These are phyloP conservation scores for Meiosimyza decipiens DNA, from an alignment of 2,888 invertebrate species.

Conservation along the genomic window DNA sequence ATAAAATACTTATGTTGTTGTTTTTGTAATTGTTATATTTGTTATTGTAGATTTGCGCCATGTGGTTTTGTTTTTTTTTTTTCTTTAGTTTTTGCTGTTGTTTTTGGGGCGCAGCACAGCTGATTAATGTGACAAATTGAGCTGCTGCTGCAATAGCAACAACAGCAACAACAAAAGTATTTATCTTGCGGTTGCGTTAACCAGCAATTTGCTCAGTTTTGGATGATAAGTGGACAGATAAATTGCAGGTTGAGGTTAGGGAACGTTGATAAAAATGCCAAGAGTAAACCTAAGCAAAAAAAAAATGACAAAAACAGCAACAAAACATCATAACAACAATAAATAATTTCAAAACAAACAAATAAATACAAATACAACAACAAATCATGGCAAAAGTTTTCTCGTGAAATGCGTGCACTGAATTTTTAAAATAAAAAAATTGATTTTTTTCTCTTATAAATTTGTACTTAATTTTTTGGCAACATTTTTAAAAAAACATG, in stretches of 20 bases:
- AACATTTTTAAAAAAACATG: no score
- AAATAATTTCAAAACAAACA: neutral
- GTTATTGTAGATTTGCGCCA: no score
- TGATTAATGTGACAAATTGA: neutral
- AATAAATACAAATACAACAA: conserved; percentile 23
- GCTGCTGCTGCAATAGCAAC: neutral
- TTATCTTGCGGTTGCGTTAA: conserved; percentile 28
- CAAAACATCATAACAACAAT: conserved; percentile 13
- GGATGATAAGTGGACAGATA: conserved; percentile 33
- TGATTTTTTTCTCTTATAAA: no score
- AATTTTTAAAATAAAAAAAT: conserved; percentile 13
- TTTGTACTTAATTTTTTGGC: no score
- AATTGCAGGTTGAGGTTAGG: conserved; percentile 30
- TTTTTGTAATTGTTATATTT: no score
- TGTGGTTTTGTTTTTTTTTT: no score
- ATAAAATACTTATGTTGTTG: no score
- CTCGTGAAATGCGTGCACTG: conserved; percentile 28
- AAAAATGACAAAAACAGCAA: no score
- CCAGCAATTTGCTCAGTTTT: conserved; percentile 29
- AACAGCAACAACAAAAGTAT: conserved; percentile 6
- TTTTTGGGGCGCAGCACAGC: neutral
- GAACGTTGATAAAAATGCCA: conserved; percentile 15
- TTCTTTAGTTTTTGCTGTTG: neutral
- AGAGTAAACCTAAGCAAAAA: conserved; percentile 7
- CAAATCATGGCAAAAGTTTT: conserved; percentile 26